phyloP scores from a whole-genome alignment of 1,140 invertebrate genomes.

The Drosophila lacteicornis region DNA sequence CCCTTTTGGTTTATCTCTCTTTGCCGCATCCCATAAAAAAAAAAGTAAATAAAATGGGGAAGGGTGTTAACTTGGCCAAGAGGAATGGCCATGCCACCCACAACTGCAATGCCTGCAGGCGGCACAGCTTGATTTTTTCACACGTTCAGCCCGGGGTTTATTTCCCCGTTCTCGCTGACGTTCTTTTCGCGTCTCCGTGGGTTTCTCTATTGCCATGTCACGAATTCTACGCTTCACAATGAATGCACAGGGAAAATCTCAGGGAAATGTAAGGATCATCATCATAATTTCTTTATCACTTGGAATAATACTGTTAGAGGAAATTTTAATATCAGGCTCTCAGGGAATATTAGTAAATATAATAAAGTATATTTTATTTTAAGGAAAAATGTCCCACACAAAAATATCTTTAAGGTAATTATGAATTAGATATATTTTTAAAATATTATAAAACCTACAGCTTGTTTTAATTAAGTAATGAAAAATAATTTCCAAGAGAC shows the following conservation, averaged over 20 bases:
- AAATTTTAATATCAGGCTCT: too few species aligned
- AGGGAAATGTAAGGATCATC: background rate
- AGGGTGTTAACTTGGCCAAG: background rate
- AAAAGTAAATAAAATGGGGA: background rate
- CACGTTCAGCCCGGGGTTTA: conserved; percentile 49
- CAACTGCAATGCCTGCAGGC: conserved; percentile 70
- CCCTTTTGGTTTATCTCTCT: conserved; percentile 11
- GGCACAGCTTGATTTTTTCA: conserved; percentile 70
- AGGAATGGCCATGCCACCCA: conserved; percentile 22
- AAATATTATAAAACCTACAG: too few species aligned
- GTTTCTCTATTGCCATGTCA: conserved; percentile 34
- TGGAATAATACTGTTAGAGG: too few species aligned
- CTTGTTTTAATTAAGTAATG: too few species aligned
- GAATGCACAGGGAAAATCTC: conserved; percentile 9
- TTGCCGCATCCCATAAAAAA: conserved; percentile 14
- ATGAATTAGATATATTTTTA: too few species aligned
- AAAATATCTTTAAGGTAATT: too few species aligned
- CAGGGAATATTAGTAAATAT: too few species aligned
- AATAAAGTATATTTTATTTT: too few species aligned
- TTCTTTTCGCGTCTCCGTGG: conserved; percentile 23
- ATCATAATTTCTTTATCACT: too few species aligned
- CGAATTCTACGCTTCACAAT: conserved; percentile 7
- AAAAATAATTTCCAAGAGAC: too few species aligned
- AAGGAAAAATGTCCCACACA: too few species aligned
- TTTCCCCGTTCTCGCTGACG: conserved; percentile 36